Evolutionary conservation across 1,140 invertebrate genomes (phyloP).

Genomic region (Orchestia grillus): DNA sequence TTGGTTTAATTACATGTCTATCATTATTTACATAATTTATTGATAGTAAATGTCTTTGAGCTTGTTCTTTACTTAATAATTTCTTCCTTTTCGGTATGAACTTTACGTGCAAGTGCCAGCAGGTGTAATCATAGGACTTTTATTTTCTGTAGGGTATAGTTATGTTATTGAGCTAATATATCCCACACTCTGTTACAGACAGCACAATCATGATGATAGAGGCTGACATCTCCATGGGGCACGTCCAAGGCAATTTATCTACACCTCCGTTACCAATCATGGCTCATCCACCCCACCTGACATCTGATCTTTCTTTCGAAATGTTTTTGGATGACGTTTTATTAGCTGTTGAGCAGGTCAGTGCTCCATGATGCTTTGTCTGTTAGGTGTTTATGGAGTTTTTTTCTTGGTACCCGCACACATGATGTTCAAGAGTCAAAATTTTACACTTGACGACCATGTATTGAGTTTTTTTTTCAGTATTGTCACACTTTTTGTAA

Average conservation of each 20-base stretch:
- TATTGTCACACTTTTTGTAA: background rate
- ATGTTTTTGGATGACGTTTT: slow-evolving; percentile 79
- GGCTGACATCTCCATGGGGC: slow-evolving; percentile 85
- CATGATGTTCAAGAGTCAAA: background rate
- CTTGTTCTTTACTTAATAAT: too few species aligned
- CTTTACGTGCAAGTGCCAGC: background rate
- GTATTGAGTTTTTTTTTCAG: background rate
- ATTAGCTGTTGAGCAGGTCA: slow-evolving; percentile 70
- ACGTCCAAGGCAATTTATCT: slow-evolving; percentile 72
- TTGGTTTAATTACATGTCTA: background rate
- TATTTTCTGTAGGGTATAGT: background rate
- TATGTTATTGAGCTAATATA: background rate
- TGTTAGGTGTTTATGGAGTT: background rate
- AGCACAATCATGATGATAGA: slow-evolving; percentile 85
- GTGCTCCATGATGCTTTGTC: background rate
- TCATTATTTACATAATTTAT: too few species aligned
- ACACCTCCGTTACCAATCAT: slow-evolving; percentile 80
- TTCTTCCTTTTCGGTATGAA: background rate
- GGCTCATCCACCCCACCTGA: slow-evolving; percentile 83
- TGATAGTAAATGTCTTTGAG: too few species aligned
- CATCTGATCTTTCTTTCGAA: slow-evolving; percentile 83
- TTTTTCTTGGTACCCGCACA: background rate
- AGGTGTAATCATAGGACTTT: background rate
- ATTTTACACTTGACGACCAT: background rate
- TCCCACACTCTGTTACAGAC: slow-evolving; percentile 69